phyloP scores from a whole-genome alignment of 2,797 vertebrate genomes.

The Pyrocephalus nanus region DNA sequence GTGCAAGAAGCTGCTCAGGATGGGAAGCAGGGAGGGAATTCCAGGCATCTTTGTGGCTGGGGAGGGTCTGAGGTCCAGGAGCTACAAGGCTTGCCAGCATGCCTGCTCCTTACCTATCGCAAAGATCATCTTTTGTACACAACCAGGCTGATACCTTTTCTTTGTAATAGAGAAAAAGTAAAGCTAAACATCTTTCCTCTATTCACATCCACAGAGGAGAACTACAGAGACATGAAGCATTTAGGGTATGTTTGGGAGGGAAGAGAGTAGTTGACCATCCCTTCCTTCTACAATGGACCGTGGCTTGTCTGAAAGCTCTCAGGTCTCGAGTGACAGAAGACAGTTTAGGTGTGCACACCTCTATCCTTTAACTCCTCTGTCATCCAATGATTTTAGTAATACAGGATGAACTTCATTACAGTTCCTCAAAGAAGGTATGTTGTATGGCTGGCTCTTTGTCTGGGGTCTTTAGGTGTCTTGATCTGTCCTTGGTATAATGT shows the following conservation, averaged over 20 bases:
- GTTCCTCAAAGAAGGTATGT: background rate
- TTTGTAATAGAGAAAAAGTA: background rate
- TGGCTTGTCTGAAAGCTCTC: background rate
- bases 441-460: background rate
- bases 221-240: background rate
- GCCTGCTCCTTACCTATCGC: background rate
- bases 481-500: background rate
- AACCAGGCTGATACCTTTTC: background rate
- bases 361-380: background rate
- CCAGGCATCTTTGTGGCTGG: background rate
- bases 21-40: background rate
- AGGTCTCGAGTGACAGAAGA: background rate
- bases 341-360: background rate
- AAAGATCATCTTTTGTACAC: background rate
- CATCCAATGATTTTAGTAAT: conserved; percentile 36
- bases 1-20: background rate
- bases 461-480: conserved; percentile 70
- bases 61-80: background rate
- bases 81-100: background rate
- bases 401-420: conserved; percentile 24
- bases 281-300: background rate
- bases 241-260: background rate
- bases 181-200: background rate
- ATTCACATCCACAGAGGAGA: background rate
- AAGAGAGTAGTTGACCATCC: background rate